Evolutionary conservation across 2,797 vertebrate species (phyloP).

Genomic region (Lepidocolaptes lacrymiger): DNA sequence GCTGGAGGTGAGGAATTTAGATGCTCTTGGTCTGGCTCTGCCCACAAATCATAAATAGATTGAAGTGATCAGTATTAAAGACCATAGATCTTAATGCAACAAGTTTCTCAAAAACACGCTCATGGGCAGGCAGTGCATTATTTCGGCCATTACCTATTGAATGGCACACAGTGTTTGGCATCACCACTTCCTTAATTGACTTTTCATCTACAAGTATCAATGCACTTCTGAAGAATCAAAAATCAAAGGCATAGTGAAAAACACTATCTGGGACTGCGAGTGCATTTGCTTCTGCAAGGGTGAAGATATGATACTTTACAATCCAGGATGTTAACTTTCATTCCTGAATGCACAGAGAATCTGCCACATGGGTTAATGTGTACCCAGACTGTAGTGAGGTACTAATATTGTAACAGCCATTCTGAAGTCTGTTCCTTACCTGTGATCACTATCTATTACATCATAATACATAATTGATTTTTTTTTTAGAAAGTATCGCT

Average conservation of each 20-base stretch:
- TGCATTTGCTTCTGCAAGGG: not conserved
- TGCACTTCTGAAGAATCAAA: not conserved
- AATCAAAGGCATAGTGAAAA: not conserved
- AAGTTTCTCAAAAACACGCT: not conserved
- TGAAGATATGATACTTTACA: not conserved
- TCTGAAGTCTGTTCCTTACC: not conserved
- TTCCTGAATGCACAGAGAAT: not conserved
- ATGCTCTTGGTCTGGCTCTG: not conserved
- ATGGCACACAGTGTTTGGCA: not conserved
- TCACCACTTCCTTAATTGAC: not conserved
- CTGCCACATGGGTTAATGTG: not conserved
- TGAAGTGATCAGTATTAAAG: not conserved
- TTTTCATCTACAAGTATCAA: not conserved
- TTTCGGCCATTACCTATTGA: not conserved
- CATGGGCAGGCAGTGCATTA: not conserved
- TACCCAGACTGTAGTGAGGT: not conserved
- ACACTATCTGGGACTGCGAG: not conserved
- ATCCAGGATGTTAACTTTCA: not conserved
- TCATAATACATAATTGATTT: not conserved
- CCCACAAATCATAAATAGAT: not conserved
- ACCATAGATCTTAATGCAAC: not conserved
- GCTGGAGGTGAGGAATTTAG: not conserved
- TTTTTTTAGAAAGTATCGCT: not conserved
- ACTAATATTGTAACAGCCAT: not conserved
- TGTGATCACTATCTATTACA: not conserved